Evolutionary conservation across 1,140 invertebrate genomes (phyloP), one percentile per base, ranked within the genome.

Genomic region (Phymorhynchus buccinoides): DNA sequence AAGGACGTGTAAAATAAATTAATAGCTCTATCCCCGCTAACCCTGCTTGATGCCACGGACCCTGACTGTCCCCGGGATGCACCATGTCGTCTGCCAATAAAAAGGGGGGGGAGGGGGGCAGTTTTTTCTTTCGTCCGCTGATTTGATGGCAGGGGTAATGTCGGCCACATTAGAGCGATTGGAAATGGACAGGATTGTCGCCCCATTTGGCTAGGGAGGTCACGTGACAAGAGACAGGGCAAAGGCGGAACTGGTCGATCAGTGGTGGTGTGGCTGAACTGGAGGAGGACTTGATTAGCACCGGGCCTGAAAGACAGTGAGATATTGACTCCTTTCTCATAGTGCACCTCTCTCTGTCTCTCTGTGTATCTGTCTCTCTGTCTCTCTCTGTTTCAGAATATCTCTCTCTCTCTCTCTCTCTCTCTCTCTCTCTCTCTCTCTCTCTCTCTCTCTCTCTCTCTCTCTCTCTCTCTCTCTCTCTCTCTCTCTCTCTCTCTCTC

Each of bases 1-100:
- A 80, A 80, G 79, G 79, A 80, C 56, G 52, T 80, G 79, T 80
- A 44, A 80, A n/a, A n/a, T n/a, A n/a, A n/a, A 80, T 80, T 80
- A 80, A 80, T 80, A 32, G 42, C 79, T 35, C 48, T 30, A 35
- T 14, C 16, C 44, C 48, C 22, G 4, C 75, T 9, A 27, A 32
- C 77, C 37, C n/a, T 12, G 0, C n/a, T n/a, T n/a, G n/a, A n/a
- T n/a, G n/a, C 37, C 73, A n/a, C 73, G 12, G 16, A 14, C 68
- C 73, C 18, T 18, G 6, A 32, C 32, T 14, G 73, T 6, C n/a
- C 79, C 30, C 42, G 37, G 37, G 71, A 73, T 35, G 71, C 56
- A 39, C 71, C 37, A n/a, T 48, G 9, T 80, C 79, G 56, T 56
- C 44, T 32, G 79, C 79, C 79, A 30, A 52, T 80, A 52, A 52